A percentile compares a stretch with the other conserved stretches of the same genome.
Conservation (phyloP, 2,888 invertebrate species). For the Bellardia bayeri region DNA sequence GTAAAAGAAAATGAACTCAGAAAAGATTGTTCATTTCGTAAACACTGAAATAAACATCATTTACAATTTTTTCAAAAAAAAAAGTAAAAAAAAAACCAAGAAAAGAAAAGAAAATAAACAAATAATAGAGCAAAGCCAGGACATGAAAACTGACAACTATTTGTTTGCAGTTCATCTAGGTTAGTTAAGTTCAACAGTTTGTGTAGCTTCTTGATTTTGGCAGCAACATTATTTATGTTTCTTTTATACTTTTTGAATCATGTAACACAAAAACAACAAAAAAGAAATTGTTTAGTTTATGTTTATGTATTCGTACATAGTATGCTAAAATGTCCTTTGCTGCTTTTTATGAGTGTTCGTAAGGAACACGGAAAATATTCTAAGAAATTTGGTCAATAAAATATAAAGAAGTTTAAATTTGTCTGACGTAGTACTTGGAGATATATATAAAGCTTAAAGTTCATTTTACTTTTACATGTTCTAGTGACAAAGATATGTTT, state of each 20-base stretch:
- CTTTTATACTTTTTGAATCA: neutral
- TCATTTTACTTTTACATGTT: neutral
- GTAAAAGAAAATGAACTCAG: neutral
- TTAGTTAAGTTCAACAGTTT: constrained; percentile 75
- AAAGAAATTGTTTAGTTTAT: neutral
- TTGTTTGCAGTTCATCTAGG: constrained; percentile 75
- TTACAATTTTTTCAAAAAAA: constrained; percentile 46
- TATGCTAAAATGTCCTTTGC: neutral
- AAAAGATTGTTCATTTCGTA: constrained; percentile 56
- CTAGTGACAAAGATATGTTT: neutral
- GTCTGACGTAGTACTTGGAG: neutral
- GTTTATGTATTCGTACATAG: too few relatives aligned
- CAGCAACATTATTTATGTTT: constrained; percentile 25
- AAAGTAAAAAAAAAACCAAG: constrained; percentile 17
- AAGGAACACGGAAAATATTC: neutral
- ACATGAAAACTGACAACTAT: constrained; percentile 68
- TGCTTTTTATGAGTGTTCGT: neutral
- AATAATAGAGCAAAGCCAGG: constrained; percentile 25
- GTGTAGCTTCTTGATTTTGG: constrained; percentile 13
- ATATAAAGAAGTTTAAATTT: neutral
- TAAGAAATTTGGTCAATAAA: neutral
- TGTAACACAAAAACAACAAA: neutral
- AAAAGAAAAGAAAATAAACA: neutral
- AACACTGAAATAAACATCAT: constrained; percentile 62
- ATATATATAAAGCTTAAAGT: neutral